These are phyloP conservation scores for Sesamia nonagrioides DNA, from an alignment of 1,140 invertebrate genomes.

Conservation along the genomic window DNA sequence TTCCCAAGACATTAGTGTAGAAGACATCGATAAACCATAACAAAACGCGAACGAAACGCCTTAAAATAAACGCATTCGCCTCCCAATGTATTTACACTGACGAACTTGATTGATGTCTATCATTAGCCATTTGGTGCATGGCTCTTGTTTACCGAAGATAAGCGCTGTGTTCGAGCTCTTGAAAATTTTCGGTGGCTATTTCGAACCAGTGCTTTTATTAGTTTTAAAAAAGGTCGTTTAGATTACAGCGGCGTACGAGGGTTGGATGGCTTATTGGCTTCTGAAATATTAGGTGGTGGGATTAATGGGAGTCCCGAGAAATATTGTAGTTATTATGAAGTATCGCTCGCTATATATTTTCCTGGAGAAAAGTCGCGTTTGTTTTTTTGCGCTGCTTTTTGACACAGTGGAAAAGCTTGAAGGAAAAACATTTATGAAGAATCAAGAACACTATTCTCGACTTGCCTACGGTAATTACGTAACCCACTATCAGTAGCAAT, in stretches of 20 bases:
- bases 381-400: not conserved
- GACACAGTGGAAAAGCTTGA: not conserved
- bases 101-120: conserved; percentile 78
- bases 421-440: not conserved
- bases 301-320: conserved; percentile 69
- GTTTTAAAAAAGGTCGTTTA: conserved; percentile 86
- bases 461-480: too few species aligned
- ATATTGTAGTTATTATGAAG: conserved; percentile 70
- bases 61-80: conserved; percentile 66
- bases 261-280: conserved; percentile 78
- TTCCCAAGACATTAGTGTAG: conserved; percentile 28
- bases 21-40: conserved; percentile 47
- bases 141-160: conserved; percentile 82
- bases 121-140: conserved; percentile 68
- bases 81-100: conserved; percentile 73
- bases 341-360: conserved; percentile 53
- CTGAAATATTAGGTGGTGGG: conserved; percentile 82
- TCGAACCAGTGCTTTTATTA: conserved; percentile 85
- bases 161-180: conserved; percentile 67
- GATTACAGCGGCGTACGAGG: conserved; percentile 79
- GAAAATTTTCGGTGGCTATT: conserved; percentile 86
- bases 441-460: too few species aligned
- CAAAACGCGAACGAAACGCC: conserved; percentile 27
- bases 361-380: conserved; percentile 18
- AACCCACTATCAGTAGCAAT: too few species aligned